Evolutionary conservation across 30 jellyfish, hydroid and myxozoan species (phyloP), one percentile per base, ranked within the genome.

Genomic region (Cassiopea andromeda): DNA sequence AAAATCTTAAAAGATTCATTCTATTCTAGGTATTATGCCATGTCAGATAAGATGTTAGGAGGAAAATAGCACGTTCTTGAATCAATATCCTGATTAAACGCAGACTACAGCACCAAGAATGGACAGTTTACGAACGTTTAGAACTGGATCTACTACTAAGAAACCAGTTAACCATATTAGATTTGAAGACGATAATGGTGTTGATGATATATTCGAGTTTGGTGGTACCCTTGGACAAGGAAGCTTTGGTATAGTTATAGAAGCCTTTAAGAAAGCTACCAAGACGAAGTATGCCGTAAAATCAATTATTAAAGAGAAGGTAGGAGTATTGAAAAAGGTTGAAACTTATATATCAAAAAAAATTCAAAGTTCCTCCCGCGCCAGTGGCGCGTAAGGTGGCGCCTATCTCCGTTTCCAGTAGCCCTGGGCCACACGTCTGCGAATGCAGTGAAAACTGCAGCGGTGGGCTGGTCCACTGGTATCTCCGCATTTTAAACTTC

Each of bases 201-300:
- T 94, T 17, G 94, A 94, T 45, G 96, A 70, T 9, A 60, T 74
- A 16, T 94, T 72, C 74, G 67, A 79, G 1, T 89, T 89, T 60
- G 96, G 97, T 46, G 43, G 14, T 4, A 69, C 81, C 14, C 97
- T 94, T 43, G 98, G 98, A 12, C 94, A 94, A 64, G 98, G 98
- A 2, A 90, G 98, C 68, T 94, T 94, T 85, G 98, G 98, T 7
- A 87, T 83, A 7, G 98, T 94, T 15, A 76, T 75, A 58, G 96
- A 87, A 69, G 97, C 97, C 19, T 48, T 73, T 17, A 83, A 83
- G 13, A 69, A 48, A 15, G 73, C 86, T 0, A 68, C 85, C 77
- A 89, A 81, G 44, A 57, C 84, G 7, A 70, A 58, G 82, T 94
- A 82, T 77, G 98, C 98, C 15, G 93, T 94, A 2, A 94, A 94